phyloP scores from a whole-genome alignment of 2,113 vertebrate species.

The Entelurus aequoreus region DNA sequence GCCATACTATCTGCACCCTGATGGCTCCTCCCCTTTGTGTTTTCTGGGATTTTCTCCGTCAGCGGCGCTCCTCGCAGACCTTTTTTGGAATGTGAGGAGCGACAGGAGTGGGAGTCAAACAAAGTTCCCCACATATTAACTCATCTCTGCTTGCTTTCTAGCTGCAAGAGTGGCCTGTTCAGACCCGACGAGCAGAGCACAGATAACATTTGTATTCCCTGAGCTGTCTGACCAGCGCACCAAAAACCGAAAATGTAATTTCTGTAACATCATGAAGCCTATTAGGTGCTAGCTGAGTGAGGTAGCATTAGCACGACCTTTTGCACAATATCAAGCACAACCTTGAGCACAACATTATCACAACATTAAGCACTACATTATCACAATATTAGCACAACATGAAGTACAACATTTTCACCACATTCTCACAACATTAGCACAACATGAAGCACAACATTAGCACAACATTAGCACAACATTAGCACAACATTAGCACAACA shows the following conservation, averaged over 20 bases:
- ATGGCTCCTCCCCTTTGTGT: constrained; percentile 22
- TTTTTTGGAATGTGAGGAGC: constrained; percentile 71
- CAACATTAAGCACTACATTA: too few relatives aligned
- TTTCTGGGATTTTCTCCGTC: constrained; percentile 53
- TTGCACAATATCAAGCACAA: constrained; percentile 49
- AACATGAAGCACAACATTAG: too few relatives aligned
- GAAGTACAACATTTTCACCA: too few relatives aligned
- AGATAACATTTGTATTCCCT: too few relatives aligned
- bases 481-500: too few relatives aligned
- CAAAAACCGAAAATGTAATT: constrained; percentile 38
- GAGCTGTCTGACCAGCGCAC: too few relatives aligned
- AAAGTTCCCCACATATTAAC: constrained; percentile 59
- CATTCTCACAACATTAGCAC: too few relatives aligned
- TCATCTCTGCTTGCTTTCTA: constrained; percentile 43
- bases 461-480: too few relatives aligned
- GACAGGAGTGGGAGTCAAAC: constrained; percentile 67
- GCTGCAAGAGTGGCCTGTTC: constrained; percentile 39
- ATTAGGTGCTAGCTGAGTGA: constrained; percentile 42
- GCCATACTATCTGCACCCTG: constrained; percentile 39
- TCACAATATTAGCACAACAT: too few relatives aligned
- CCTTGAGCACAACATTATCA: too few relatives aligned
- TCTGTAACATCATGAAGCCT: constrained; percentile 47
- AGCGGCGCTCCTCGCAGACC: constrained; percentile 55
- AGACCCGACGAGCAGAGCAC: constrained; percentile 16
- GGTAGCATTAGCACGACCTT: constrained; percentile 38